These are phyloP conservation scores for Dysmachus trigonus DNA, from an alignment of 2,888 invertebrate genomes.

Conservation along the genomic window DNA sequence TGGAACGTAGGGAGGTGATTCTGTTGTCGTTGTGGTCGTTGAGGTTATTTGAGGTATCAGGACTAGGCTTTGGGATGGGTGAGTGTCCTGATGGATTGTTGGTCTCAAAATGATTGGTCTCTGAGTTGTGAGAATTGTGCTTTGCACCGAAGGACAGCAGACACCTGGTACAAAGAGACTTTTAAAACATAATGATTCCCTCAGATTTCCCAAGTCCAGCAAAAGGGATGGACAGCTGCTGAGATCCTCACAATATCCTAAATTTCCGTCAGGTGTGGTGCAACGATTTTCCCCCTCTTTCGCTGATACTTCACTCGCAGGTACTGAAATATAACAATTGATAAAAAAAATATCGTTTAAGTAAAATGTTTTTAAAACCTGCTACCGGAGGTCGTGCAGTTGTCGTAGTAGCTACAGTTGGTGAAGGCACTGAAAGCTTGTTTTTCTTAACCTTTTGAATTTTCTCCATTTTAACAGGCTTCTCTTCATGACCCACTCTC, in stretches of 20 bases:
- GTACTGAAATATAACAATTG: neutral
- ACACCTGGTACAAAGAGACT: conserved; percentile 91
- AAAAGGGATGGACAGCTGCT: conserved; percentile 88
- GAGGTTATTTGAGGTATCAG: conserved; percentile 64
- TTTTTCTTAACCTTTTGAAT: conserved; percentile 60
- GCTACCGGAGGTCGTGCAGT: conserved; percentile 46
- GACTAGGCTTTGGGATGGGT: conserved; percentile 56
- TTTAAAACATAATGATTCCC: conserved; percentile 91
- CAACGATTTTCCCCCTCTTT: conserved; percentile 73
- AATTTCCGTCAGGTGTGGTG: conserved; percentile 81
- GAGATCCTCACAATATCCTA: conserved; percentile 86
- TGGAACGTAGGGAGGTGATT: conserved; percentile 66
- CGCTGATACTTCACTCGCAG: conserved; percentile 57
- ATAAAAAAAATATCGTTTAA: neutral
- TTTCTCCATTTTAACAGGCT: conserved; percentile 54
- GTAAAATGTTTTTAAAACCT: neutral
- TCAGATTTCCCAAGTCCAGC: conserved; percentile 79
- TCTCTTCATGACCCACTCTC: conserved; percentile 58
- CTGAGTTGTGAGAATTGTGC: conserved; percentile 61
- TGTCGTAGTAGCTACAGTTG: conserved; percentile 46
- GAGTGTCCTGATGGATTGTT: conserved; percentile 56
- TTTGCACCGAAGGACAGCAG: conserved; percentile 76
- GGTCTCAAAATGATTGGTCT: conserved; percentile 55
- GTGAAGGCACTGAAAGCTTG: conserved; percentile 50
- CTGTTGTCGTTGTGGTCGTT: conserved; percentile 65